phyloP scores from a whole-genome alignment of 2,888 invertebrate genomes.

The Phasia obesa region DNA sequence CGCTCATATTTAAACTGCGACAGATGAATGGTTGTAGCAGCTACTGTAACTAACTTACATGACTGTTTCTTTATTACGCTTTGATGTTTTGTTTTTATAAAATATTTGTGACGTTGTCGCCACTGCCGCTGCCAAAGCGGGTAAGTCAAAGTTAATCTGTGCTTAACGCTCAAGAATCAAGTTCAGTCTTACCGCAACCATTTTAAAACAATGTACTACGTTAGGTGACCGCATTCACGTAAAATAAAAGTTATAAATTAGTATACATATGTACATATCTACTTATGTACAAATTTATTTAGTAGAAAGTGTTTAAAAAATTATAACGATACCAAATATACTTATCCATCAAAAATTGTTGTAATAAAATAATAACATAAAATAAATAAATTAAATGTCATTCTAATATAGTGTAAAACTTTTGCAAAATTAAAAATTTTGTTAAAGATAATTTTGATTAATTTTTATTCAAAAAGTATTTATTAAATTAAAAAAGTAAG shows the following conservation, averaged over 20 bases:
- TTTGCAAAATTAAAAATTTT: neutral
- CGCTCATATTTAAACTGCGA: neutral
- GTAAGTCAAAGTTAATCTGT: conserved; percentile 69
- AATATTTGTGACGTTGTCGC: conserved; percentile 20
- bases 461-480: neutral
- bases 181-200: conserved; percentile 66
- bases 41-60: conserved; percentile 7
- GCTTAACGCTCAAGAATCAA: conserved; percentile 62
- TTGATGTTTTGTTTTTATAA: neutral
- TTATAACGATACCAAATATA: neutral
- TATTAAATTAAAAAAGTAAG: conserved; percentile 2
- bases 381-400: neutral
- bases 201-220: conserved; percentile 42
- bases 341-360: neutral
- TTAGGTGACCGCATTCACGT: conserved; percentile 15
- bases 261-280: neutral
- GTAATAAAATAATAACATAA: neutral
- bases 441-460: neutral
- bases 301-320: neutral
- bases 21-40: neutral
- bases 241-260: neutral
- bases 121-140: conserved; percentile 29
- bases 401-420: neutral
- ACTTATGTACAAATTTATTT: neutral
- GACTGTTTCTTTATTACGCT: conserved; percentile 12